A percentile compares a stretch with the other conserved stretches of the same genome.
These are phyloP conservation scores for Diarsia dahlii DNA, from an alignment of 2,888 invertebrate species.

Conservation along the genomic window DNA sequence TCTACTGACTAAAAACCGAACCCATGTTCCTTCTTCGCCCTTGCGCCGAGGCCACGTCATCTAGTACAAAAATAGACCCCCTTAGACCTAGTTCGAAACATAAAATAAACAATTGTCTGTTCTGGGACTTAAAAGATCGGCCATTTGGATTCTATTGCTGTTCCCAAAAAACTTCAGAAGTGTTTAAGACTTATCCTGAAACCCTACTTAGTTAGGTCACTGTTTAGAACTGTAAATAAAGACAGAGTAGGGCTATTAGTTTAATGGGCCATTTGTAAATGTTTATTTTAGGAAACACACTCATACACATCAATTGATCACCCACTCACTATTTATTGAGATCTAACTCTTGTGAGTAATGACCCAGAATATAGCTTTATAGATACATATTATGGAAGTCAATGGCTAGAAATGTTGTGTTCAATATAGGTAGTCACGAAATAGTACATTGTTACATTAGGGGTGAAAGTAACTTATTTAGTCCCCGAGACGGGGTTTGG, in stretches of 20 bases:
- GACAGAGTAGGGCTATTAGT: neutral
- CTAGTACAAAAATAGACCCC: too few species aligned
- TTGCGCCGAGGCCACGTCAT: too few species aligned
- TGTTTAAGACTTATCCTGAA: neutral
- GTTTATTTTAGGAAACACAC: neutral
- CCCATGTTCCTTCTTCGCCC: too few species aligned
- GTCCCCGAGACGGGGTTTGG: too few species aligned
- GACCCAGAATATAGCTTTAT: neutral
- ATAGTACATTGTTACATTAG: too few species aligned
- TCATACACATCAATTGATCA: neutral
- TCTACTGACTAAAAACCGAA: too few species aligned
- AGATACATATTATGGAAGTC: neutral
- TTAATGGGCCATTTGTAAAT: neutral
- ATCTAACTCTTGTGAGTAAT: neutral
- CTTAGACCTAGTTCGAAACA: neutral
- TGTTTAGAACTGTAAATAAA: slow-evolving; percentile 8
- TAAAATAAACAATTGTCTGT: slow-evolving; percentile 7
- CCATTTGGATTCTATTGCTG: neutral
- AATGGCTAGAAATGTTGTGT: neutral
- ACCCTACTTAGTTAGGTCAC: neutral
- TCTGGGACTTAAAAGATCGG: slow-evolving; percentile 5
- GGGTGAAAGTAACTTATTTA: too few species aligned
- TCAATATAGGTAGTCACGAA: too few species aligned
- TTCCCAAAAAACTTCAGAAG: neutral
- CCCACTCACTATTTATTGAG: neutral